Base-by-base conservation (phyloP, 2,113 vertebrate genomes). In the Reinhardtius hippoglossoides region DNA sequence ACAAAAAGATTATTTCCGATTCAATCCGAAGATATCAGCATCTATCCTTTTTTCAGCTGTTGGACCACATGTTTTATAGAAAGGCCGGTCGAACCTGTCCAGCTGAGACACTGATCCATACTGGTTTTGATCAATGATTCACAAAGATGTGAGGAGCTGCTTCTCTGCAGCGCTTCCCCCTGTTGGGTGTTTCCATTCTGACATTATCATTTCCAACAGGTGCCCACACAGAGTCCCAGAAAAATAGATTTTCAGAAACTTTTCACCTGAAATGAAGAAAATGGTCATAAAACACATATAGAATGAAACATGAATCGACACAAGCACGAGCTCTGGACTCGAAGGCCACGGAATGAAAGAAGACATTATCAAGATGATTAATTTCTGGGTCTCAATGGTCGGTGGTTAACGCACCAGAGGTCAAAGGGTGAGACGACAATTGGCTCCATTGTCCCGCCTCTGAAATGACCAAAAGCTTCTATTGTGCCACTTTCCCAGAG, bases 371-470 rank as follows among this genome's bases (percentile, higher is more conserved):
- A 23, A 20, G 27, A 35, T 54, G 84, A 85, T 86, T 86, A 31
- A 88, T 80, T 67, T 80, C 31, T 21, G 55, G 62, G 21, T 50
- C 69, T 27, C 66, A 71, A 71, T 61, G 60, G 76, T 56, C 15
- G 44, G 9, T 65, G 78, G 66, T 78, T 80, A 81, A 89, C 66
- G 87, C 27, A 58, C 40, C 85, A 68, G 61, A 89, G 92, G 86
- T 88, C 84, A 91, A 82, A 88, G 83, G 83, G 88, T 86, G 48
- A 68, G 64, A 52, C 62, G 78, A 90, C 86, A 89, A 90, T 70
- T 26, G 48, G 18, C 16, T 24, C 78, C 80, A 87, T 92, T 92
- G 91, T 92, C 44, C 62, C 5, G 60, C 50, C 48, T 76, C 62
- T 58, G 57, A 87, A 88, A 76, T 66, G 87, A 84, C 83, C 84